Evolutionary conservation across 2,113 vertebrate species (phyloP).

Genomic region (Oryzias woworae): DNA sequence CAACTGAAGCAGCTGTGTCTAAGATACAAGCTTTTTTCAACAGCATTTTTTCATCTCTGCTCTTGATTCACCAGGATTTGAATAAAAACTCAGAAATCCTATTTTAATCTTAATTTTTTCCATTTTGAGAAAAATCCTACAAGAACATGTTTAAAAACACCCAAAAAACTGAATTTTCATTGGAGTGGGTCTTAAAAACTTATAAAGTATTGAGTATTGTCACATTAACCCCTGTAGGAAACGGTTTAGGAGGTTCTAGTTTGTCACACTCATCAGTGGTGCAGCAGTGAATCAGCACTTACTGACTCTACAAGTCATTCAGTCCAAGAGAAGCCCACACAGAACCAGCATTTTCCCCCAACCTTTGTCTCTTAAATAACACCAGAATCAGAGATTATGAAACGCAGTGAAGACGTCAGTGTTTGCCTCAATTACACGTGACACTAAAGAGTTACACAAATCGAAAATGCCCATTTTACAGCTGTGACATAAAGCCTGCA

Average conservation of each 20-base stretch:
- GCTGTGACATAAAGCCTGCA: constrained; percentile 21
- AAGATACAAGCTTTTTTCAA: too few species aligned
- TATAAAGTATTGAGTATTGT: too few species aligned
- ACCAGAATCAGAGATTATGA: constrained; percentile 2
- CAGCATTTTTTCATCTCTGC: too few species aligned
- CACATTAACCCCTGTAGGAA: too few species aligned
- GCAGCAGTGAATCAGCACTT: background rate
- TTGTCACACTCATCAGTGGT: background rate
- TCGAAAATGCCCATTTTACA: constrained; percentile 38
- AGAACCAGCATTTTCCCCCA: background rate
- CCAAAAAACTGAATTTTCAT: too few species aligned
- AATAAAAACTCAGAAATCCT: too few species aligned
- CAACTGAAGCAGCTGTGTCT: too few species aligned
- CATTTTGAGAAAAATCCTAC: too few species aligned
- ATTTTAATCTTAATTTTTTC: too few species aligned
- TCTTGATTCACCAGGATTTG: too few species aligned
- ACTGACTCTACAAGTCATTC: background rate
- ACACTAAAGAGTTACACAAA: constrained; percentile 40
- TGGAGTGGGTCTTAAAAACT: too few species aligned
- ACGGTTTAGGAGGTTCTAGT: background rate
- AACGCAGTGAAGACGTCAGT: background rate
- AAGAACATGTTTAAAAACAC: too few species aligned
- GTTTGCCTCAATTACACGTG: constrained; percentile 9
- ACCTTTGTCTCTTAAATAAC: background rate
- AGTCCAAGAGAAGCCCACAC: background rate